Base-by-base conservation (phyloP, 1,140 invertebrate genomes). In the Aleiodes sp. region DNA sequence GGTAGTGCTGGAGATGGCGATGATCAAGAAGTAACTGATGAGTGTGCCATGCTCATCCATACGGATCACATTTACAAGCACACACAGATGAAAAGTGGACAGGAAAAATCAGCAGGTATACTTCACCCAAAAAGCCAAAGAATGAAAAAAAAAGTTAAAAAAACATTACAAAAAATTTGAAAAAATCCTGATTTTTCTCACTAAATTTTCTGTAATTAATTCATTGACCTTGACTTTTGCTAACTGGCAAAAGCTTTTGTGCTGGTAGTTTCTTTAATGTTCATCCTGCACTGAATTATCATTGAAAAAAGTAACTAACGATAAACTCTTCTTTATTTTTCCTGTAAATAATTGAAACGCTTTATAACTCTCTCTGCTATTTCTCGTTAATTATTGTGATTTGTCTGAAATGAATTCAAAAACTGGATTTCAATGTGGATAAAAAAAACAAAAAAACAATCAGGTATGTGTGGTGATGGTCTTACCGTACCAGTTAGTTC, bases 31-130 rank as follows among this genome's bases (percentile, higher is more conserved):
- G 90, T 93, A 19, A 92, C 94, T 37, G 94, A 96, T 85, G 94
- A 96, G 85, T 93, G 92, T 80, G 94, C 93, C 67, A 92, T 94
- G 79, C 87, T 96, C 21, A 88, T 96, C 63, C 91, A 93, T 77
- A 88, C 89, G 24, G 88, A 90, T 72, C 81, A 87, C 29, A 82
- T 87, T 70, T 81, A 87, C 64, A 87, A 87, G 72, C 82, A 86
- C 62, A 70, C 71, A 21, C 78, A 81, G 59, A 73, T 73, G 63
- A 85, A 84, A 71, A 73, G 75, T 73, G 79, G 78, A 73, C 80
- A 75, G 68, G 84, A 87, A 46, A 85, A 83, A 73, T 74, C 71
- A 52, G 76, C 73, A 76, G 80, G 82, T 84, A 84, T 52, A 73
- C n/a, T n/a, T 31, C 39, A 31, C 16, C 37, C 31, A 2, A 46